Evolutionary conservation across 1,140 invertebrate genomes (phyloP), one percentile per base, ranked within the genome.

Genomic region (Drosophila parabipectinata): DNA sequence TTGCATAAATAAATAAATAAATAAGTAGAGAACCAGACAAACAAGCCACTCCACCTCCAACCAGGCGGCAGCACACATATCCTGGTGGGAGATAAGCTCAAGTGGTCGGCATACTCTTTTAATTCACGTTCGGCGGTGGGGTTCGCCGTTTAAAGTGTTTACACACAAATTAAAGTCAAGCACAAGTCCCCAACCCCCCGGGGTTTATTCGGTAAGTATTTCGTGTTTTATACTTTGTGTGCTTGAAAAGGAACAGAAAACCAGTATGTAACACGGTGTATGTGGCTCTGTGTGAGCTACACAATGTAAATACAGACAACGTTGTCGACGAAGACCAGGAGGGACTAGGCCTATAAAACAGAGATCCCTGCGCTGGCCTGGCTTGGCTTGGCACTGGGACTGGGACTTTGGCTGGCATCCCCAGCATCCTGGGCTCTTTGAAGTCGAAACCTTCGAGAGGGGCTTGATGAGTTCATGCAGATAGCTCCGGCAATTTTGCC

Each of bases 161-260:
- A 82, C 82, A 82, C 82, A 76, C 73, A 87, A 85, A 85, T 85
- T 85, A 87, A 85, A 85, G 82, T 87, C 81, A 81, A 81, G 79
- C 79, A 71, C 66, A 69, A 69, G 64, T 57, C 48, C 32, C 51
- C 51, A 8, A 0, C 26, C 51, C 51, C 4, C 18, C 30, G n/a
- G 5, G 12, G 21, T 44, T 24, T n/a, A 10, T 15, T 62, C 39
- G 50, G 60, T 44, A 54, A 58, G 51, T 58, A 60, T 60, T 57
- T 64, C 15, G 69, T 55, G 59, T 72, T 72, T 56, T 52, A 67
- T 67, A 63, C 52, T 61, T 61, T 53, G 54, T 32, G 57, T 26
- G 54, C 39, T 57, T 12, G 52, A 50, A 73, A 37, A 54, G 51
- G 50, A 56, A 54, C 30, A 41, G 50, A 56, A 63, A 58, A 51